Evolutionary conservation across 2,888 invertebrate species (phyloP), one percentile per base, ranked within the genome.

Genomic region (Mesorhabditis spiculigera): DNA sequence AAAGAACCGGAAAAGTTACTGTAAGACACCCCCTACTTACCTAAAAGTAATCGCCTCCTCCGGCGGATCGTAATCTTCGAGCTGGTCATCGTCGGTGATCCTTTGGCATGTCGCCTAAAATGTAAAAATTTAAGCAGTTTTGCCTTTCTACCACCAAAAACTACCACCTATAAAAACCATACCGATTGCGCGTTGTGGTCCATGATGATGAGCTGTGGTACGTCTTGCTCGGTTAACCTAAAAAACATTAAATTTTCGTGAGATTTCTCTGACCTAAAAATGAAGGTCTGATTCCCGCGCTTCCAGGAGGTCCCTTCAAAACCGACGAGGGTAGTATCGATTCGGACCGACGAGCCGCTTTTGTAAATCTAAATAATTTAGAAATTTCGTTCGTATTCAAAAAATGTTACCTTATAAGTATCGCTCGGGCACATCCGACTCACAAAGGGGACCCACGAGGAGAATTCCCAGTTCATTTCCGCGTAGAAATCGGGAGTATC

Each of bases 401-500:
- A 10, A n/a, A 67, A 43, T 67, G 45, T 86, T 71, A 97, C 94
- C 87, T 93, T 93, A 88, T 97, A 97, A 13, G 94, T 95, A 88
- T 98, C 97, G 87, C 94, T 95, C 4, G 97, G 97, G 87, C 97
- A 97, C 91, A 96, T 92, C 70, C 94, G 90, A 0, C 95, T 93
- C 78, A 97, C 93, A 70, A 97, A 89, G 0, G 97, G 97, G 83
- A 97, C 92, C 97, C 97, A 97, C 86, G 95, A 95, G n/a, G 95
- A 93, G 86, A 98, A 97, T 87, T 98, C 96, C 97, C 97, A 98
- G 87, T 94, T 95, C 95, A 98, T 97, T 90, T 98, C 97, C n/a
- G 96, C 95, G 87, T 96, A 98, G 89, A 98, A 98, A 89, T 98
- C 97, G 0, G 95, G 95, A 63, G 96, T 94, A 88, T 91, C 86